Base-by-base conservation (phyloP, 1,140 invertebrate species). In the Drosophila lacteicornis region DNA sequence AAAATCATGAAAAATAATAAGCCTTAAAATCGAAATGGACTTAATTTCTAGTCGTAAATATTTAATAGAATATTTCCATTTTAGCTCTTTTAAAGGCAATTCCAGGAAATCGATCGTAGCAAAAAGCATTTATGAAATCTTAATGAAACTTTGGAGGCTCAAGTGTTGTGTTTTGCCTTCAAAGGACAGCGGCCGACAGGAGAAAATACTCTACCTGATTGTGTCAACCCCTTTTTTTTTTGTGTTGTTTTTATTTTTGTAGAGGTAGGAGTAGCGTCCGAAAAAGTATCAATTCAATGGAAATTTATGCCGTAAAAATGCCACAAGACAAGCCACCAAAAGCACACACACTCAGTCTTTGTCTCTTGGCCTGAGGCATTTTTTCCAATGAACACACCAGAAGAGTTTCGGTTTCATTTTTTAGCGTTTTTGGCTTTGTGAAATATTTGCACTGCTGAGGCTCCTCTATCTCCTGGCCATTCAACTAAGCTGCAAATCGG, bases 291-390 rank as follows among this genome's bases (percentile, higher is more conserved):
- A 91, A 91, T 91, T 91, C 88, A 85, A 91, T 90, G 90, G 90
- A 91, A 91, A 91, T 91, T 83, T 85, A 88, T 91, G 88, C 84
- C 75, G 74, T 80, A 87, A 91, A 91, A 91, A 86, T 81, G 70
- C 73, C 70, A 59, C 69, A 91, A 82, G 79, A 82, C 85, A 47
- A 42, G 42, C 46, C 33, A 77, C 53, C 57, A 62, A 74, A 50
- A 25, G 2, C 22, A 66, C 56, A 66, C 30, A 53, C 30, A 55
- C 30, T 19, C 15, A 17, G 30, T 70, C 59, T 83, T 82, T 80
- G 69, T 51, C 62, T 51, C 62, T 71, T 57, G 63, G 15, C 51
- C 40, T 33, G 7, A 71, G 66, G 46, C 58, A 79, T 71, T 87
- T 79, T 82, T 87, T 83, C 80, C 85, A 71, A 58, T 81, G 81